These are phyloP conservation scores for Drosophila sordidula DNA, from an alignment of 2,888 invertebrate genomes.

Conservation along the genomic window DNA sequence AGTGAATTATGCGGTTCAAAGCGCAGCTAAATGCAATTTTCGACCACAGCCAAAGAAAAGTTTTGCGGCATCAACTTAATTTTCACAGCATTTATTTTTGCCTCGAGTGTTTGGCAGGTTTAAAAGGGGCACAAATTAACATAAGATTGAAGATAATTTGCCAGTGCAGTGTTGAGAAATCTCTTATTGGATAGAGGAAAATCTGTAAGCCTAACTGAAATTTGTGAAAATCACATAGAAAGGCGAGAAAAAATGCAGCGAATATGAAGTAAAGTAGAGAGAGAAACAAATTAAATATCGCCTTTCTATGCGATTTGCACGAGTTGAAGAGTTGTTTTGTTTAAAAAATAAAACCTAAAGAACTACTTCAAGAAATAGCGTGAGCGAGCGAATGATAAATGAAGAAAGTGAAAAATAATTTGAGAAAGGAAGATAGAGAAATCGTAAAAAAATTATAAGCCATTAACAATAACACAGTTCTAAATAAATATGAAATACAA, in stretches of 20 bases:
- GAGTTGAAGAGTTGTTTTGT: no score
- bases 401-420: no score
- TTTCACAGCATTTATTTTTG: slow-evolving; percentile 11
- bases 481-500: no score
- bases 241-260: not conserved
- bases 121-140: slow-evolving; percentile 2
- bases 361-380: no score
- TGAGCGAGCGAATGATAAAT: no score
- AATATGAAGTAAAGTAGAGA: no score
- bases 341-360: no score
- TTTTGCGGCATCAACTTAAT: slow-evolving; percentile 28
- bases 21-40: slow-evolving; percentile 51
- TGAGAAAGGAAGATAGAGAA: no score
- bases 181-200: not conserved
- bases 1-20: slow-evolving; percentile 47
- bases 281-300: no score
- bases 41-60: slow-evolving; percentile 21
- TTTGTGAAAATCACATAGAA: slow-evolving; percentile 9
- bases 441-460: no score
- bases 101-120: slow-evolving; percentile 5
- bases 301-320: no score
- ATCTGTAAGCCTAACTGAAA: not conserved
- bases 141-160: not conserved
- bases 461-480: no score
- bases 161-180: not conserved